Conservation (phyloP, 2,113 vertebrate genomes). For the Ahaetulla prasina region DNA sequence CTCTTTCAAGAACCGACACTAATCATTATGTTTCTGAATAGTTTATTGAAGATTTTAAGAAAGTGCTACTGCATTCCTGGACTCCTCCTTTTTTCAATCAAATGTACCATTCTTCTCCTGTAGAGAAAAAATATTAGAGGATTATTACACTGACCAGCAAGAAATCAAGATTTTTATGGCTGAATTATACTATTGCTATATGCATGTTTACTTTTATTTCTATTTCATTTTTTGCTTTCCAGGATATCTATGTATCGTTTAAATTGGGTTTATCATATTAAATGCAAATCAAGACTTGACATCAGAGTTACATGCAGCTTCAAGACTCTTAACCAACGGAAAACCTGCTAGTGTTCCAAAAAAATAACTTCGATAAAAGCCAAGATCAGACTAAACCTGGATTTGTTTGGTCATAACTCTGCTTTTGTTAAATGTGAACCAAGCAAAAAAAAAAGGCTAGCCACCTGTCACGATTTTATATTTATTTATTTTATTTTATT, state of each 20-base stretch:
- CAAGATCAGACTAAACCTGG: not conserved
- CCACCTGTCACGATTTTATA: not conserved
- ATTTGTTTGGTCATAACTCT: not conserved
- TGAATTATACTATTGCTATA: not conserved
- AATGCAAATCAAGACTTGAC: not conserved
- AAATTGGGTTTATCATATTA: not conserved
- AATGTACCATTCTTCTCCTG: conserved; percentile 33
- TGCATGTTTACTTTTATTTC: not conserved
- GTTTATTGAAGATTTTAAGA: conserved; percentile 47
- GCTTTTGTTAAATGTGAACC: not conserved
- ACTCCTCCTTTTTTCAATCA: conserved; percentile 33
- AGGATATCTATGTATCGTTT: not conserved
- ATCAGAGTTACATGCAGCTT: not conserved
- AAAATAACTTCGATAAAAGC: not conserved
- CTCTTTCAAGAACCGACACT: not conserved
- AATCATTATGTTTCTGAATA: not conserved
- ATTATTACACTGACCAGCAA: not conserved
- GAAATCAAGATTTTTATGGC: not conserved
- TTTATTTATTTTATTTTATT: no score
- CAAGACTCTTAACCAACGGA: not conserved
- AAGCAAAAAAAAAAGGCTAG: not conserved
- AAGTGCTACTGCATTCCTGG: not conserved
- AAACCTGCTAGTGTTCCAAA: not conserved
- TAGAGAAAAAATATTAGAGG: conserved; percentile 32
- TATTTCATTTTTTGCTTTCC: not conserved